Conservation (phyloP, 2,113 vertebrate species). For the Corythoichthys haematopterus region DNA sequence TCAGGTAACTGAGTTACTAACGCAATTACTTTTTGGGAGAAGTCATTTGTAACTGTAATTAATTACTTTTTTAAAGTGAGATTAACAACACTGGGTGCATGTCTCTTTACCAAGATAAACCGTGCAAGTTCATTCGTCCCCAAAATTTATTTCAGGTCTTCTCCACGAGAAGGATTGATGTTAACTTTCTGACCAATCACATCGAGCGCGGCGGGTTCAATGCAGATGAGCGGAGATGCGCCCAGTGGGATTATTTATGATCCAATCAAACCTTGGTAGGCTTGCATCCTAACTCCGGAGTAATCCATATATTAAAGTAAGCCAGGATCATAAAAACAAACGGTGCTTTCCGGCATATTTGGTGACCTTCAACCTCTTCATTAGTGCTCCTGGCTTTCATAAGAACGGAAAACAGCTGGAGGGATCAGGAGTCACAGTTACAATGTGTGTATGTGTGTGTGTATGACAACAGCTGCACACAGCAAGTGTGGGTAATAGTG, state of each 20-base stretch:
- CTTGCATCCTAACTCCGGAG: conserved; percentile 51
- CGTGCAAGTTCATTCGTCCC: not conserved
- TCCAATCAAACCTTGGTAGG: conserved; percentile 48
- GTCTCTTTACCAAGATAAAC: not conserved
- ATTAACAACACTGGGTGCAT: no score
- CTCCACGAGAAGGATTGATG: not conserved
- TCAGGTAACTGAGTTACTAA: no score
- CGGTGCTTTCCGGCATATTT: conserved; percentile 4
- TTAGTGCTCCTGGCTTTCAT: conserved; percentile 9
- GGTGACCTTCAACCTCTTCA: conserved; percentile 32
- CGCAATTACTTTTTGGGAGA: no score
- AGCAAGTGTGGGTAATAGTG: not conserved
- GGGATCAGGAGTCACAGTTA: conserved; percentile 8
- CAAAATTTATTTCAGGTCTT: not conserved
- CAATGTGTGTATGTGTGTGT: conserved; percentile 13
- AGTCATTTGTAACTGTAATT: no score
- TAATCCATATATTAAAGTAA: conserved; percentile 56
- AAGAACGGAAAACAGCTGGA: conserved; percentile 23
- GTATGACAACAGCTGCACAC: conserved; percentile 13
- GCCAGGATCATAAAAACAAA: conserved; percentile 52
- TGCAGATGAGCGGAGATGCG: conserved; percentile 30
- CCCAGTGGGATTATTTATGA: conserved; percentile 56
- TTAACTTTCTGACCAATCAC: conserved; percentile 35
- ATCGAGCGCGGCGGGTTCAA: conserved; percentile 16
- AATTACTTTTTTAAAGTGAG: no score